Evolutionary conservation across 2,113 vertebrate species (phyloP), one percentile per base, ranked within the genome.

Genomic region (Psilopsiagon aymara): DNA sequence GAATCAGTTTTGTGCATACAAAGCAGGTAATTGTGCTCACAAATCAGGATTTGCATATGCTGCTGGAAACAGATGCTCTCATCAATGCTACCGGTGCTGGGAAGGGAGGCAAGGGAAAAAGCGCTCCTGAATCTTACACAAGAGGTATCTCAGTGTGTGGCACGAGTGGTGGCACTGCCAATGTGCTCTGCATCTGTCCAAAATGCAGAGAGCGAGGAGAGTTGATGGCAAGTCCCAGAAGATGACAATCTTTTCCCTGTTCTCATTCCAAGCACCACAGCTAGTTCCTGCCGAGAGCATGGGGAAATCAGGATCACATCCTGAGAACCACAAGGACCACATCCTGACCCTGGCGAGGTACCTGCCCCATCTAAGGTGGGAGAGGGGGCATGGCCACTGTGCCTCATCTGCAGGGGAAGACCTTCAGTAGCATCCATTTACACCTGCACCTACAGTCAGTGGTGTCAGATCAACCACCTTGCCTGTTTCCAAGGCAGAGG

Each of bases 1-100:
- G 92, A 94, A 91, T 92, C 31, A 21, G 83, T 79, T 96, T 91
- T 87, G 88, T 94, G 96, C 95, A 96, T 96, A 96, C 95, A 96
- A 95, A 97, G 92, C 92, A 96, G 88, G 92, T 87, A 92, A 94
- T 89, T 94, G 95, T 89, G 83, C 86, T 94, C 96, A 92, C 94
- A 92, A 95, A 96, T 94, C 88, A 91, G 86, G 71, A 94, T 94
- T 85, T 94, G 95, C 91, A 96, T 92, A 94, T 59, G 86, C 74
- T 6, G 35, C 88, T 18, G 35, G 79, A 94, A 94, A 87, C 14
- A 8, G 31, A 46, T 31, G 57, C 86, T 86, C 88, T 94, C 74
- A 2, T 25, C 17, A 33, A 71, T 2, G 35, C 24, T 86, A 41
- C 10, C 2, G 1, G 63, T 10, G 85, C 88, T 41, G 47, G 59